Conservation (phyloP, 2,113 vertebrate species). For the Oreochromis aureus region DNA sequence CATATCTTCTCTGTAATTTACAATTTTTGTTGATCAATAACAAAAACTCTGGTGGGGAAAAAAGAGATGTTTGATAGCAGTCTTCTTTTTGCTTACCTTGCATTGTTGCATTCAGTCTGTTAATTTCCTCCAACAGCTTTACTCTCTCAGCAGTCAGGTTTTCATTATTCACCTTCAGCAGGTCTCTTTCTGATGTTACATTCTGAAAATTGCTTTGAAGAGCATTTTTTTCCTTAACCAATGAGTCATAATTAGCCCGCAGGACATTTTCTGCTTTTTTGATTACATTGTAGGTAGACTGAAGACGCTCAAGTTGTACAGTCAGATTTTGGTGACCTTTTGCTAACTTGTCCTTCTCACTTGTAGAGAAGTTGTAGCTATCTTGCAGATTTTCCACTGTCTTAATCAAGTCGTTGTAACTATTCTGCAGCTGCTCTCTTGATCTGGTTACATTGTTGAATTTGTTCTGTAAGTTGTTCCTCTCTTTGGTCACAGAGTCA, state of each 20-base stretch:
- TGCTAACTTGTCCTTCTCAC: conserved; percentile 25
- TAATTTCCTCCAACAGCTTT: not conserved
- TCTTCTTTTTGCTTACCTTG: not conserved
- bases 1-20: conserved; percentile 27
- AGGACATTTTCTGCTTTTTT: not conserved
- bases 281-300: not conserved
- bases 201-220: not conserved
- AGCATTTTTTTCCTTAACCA: not conserved
- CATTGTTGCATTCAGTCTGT: not conserved
- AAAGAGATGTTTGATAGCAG: not conserved
- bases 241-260: not conserved
- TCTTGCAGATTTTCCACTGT: conserved; percentile 25
- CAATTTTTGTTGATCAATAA: not conserved
- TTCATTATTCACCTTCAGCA: not conserved
- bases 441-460: conserved; percentile 26
- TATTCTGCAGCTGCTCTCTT: conserved; percentile 23
- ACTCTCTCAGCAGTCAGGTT: conserved; percentile 41
- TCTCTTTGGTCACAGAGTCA: not conserved
- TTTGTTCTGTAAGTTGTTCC: conserved; percentile 43
- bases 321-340: conserved; percentile 31
- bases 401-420: conserved; percentile 12
- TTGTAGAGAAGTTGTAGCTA: conserved; percentile 2
- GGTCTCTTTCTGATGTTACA: not conserved
- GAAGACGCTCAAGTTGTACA: not conserved
- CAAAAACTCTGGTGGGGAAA: too few species aligned